Percentiles rank a stretch among this genome's conserved stretches.
Conservation (phyloP, 1,140 invertebrate species). For the Drosophila sturtevanti region DNA sequence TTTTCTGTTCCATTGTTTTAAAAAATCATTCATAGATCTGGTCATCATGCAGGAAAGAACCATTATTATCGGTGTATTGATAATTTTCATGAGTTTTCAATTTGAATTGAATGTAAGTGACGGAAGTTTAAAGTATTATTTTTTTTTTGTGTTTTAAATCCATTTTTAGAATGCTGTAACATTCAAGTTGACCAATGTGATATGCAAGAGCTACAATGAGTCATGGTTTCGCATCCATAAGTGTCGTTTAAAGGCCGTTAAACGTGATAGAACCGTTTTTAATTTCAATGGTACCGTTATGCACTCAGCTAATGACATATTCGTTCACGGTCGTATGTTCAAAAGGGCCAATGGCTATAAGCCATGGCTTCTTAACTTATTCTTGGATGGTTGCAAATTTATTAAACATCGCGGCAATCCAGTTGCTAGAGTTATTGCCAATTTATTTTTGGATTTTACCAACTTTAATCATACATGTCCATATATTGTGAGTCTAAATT, state of each 20-base stretch:
- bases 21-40: too few relatives aligned
- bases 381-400: neutral
- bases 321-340: neutral
- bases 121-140: too few relatives aligned
- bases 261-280: neutral
- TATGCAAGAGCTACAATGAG: neutral
- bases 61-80: too few relatives aligned
- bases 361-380: neutral
- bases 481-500: neutral
- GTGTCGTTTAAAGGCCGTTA: neutral
- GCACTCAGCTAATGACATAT: neutral
- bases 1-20: too few relatives aligned
- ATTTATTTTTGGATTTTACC: neutral
- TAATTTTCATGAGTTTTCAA: neutral
- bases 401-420: neutral
- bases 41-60: too few relatives aligned
- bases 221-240: neutral
- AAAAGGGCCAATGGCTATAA: neutral
- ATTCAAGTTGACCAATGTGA: neutral
- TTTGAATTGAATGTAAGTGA: neutral
- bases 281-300: neutral
- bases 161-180: neutral
- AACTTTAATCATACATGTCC: constrained; percentile 13
- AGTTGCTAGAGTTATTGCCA: neutral
- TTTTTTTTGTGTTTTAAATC: neutral